Evolutionary conservation across 2,888 invertebrate genomes (phyloP).

Genomic region (Pherbina coryleti): DNA sequence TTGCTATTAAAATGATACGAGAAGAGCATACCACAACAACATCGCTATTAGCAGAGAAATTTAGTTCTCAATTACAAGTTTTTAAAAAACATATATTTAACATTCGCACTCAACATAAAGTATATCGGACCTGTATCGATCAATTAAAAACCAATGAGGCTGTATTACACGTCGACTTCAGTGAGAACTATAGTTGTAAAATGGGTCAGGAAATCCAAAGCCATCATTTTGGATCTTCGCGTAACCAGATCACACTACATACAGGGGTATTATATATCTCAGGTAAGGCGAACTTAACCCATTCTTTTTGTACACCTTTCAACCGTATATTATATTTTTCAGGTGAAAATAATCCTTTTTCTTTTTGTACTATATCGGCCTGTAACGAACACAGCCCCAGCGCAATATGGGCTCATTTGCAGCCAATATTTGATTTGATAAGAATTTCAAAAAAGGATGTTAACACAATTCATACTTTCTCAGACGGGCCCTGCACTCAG

Average conservation of each 20-base stretch:
- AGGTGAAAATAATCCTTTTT: too few relatives aligned
- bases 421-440: constrained; percentile 37
- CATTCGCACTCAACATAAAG: constrained; percentile 18
- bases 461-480: constrained; percentile 19
- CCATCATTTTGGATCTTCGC: too few relatives aligned
- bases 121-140: constrained; percentile 16
- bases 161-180: too few relatives aligned
- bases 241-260: too few relatives aligned
- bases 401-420: constrained; percentile 37
- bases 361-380: constrained; percentile 27
- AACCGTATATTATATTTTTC: too few relatives aligned
- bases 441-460: constrained; percentile 30
- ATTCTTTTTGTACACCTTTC: too few relatives aligned
- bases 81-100: constrained; percentile 18
- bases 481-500: constrained; percentile 18
- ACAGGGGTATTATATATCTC: too few relatives aligned
- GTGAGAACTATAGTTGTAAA: too few relatives aligned
- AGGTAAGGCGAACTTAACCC: too few relatives aligned
- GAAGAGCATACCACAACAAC: constrained; percentile 37
- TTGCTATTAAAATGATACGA: constrained; percentile 37
- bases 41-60: constrained; percentile 38
- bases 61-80: constrained; percentile 37
- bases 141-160: constrained; percentile 21
- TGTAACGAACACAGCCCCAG: constrained; percentile 34
- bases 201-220: too few relatives aligned